These are phyloP conservation scores for Thereva unica DNA, from an alignment of 2,888 invertebrate genomes.

Conservation along the genomic window DNA sequence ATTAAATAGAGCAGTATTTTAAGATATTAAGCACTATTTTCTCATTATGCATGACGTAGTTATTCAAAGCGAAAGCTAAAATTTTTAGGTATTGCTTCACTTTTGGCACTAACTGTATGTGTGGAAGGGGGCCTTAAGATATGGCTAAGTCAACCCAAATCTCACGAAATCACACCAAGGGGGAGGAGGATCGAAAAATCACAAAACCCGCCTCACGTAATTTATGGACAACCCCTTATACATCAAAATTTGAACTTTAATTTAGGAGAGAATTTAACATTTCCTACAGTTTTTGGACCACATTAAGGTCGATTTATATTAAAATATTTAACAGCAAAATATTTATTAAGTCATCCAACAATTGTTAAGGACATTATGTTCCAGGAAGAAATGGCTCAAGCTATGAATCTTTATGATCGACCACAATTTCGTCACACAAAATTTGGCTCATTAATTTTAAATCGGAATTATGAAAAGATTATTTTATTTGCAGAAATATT, in stretches of 20 bases:
- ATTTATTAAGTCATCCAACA: background rate
- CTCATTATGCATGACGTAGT: no score
- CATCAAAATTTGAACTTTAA: background rate
- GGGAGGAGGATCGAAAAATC: no score
- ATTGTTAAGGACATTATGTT: conserved; percentile 4
- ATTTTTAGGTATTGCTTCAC: no score
- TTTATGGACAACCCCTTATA: no score
- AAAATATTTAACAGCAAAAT: conserved; percentile 11
- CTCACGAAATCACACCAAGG: no score
- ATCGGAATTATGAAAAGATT: conserved; percentile 16
- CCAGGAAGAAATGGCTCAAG: background rate
- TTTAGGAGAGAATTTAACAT: background rate
- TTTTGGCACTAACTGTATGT: no score
- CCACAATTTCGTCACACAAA: conserved; percentile 2
- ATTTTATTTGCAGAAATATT: background rate
- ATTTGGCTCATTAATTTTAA: conserved; percentile 6
- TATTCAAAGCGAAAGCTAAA: no score
- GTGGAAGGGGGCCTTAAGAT: no score
- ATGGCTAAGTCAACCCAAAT: no score
- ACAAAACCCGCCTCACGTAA: no score
- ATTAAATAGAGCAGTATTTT: no score
- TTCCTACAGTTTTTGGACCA: background rate
- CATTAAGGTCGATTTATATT: background rate
- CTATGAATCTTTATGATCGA: conserved; percentile 3
- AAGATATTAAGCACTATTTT: no score